phyloP scores from a whole-genome alignment of 2,797 vertebrate species.

The Margarornis squamiger region DNA sequence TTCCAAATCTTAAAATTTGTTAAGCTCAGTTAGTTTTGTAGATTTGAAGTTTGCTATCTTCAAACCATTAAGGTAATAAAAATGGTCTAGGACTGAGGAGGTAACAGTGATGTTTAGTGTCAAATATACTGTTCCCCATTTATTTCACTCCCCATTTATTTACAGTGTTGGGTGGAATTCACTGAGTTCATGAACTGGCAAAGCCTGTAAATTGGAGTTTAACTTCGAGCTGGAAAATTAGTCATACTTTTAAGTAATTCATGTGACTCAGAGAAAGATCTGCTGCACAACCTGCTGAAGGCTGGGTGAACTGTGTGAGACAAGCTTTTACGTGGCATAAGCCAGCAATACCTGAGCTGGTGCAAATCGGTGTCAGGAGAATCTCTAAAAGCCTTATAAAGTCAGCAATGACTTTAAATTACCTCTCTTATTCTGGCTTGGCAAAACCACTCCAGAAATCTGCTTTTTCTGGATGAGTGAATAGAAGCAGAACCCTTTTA shows the following conservation, averaged over 20 bases:
- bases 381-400: not conserved
- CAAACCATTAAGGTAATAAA: not conserved
- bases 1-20: not conserved
- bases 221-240: not conserved
- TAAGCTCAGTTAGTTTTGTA: not conserved
- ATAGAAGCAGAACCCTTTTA: not conserved
- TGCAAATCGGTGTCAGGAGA: not conserved
- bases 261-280: not conserved
- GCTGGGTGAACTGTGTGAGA: not conserved
- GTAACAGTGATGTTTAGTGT: not conserved
- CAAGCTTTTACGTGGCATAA: accelerated
- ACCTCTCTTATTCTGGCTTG: not conserved
- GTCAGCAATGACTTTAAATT: not conserved
- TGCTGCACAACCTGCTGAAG: not conserved
- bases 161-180: not conserved
- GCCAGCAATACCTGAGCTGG: not conserved
- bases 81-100: not conserved
- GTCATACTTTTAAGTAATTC: not conserved
- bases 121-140: not conserved
- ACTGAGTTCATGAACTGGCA: not conserved
- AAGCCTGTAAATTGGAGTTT: not conserved
- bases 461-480: not conserved
- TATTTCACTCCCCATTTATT: not conserved
- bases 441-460: not conserved
- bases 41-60: not conserved